These are phyloP conservation scores for Cerastis rubricosa DNA, from an alignment of 2,888 invertebrate genomes.

Conservation along the genomic window DNA sequence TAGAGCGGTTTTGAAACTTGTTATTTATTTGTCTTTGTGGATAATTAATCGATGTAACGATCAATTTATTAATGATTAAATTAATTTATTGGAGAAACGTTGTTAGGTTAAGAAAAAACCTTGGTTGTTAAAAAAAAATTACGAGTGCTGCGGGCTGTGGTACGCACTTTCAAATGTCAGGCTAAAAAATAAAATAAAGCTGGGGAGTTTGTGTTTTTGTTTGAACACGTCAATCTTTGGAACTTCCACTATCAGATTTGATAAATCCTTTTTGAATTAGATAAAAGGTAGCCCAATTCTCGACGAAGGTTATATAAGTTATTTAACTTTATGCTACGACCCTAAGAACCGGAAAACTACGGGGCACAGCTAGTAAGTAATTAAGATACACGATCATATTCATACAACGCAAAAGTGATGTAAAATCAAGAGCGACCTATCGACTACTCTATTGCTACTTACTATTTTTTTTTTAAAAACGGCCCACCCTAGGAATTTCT, in stretches of 20 bases:
- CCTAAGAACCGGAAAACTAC: neutral
- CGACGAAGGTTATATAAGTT: neutral
- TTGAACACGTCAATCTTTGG: no score
- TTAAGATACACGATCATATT: neutral
- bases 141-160: neutral
- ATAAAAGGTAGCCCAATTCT: neutral
- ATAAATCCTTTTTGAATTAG: neutral
- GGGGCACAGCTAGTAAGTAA: neutral
- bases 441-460: neutral
- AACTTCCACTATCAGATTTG: no score
- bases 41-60: neutral
- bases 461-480: neutral
- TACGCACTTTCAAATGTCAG: no score
- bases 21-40: slow-evolving; percentile 8
- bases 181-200: no score
- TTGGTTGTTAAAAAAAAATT: neutral
- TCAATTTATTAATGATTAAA: neutral
- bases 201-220: no score
- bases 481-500: no score
- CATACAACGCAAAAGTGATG: neutral
- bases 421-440: neutral
- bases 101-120: neutral
- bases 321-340: neutral
- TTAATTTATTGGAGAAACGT: neutral
- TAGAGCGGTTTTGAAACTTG: neutral